phyloP scores from a whole-genome alignment of 2,113 vertebrate species.

The Pelvicachromis taeniatus region DNA sequence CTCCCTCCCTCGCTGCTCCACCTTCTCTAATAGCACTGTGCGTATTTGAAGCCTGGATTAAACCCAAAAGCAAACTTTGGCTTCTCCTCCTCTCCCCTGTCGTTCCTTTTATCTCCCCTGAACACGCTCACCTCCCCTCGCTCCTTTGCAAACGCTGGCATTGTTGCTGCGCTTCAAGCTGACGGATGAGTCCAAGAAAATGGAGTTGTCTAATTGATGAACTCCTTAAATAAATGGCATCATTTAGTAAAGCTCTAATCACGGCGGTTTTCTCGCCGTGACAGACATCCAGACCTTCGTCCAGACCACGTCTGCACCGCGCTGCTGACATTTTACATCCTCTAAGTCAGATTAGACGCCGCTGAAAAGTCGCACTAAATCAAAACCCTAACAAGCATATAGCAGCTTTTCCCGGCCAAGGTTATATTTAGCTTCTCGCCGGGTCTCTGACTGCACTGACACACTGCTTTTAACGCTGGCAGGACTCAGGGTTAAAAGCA shows the following conservation, averaged over 20 bases:
- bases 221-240: constrained; percentile 34
- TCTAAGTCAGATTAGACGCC: constrained; percentile 36
- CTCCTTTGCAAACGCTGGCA: not conserved
- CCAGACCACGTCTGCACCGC: not conserved
- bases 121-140: constrained; percentile 25
- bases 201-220: constrained; percentile 42
- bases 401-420: constrained; percentile 24
- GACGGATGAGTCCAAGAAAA: constrained; percentile 46
- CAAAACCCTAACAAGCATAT: constrained; percentile 23
- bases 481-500: constrained; percentile 11
- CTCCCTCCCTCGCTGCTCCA: not conserved
- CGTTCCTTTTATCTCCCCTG: constrained; percentile 43
- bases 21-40: constrained; percentile 33
- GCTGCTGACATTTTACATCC: constrained; percentile 24
- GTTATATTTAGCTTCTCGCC: constrained; percentile 23
- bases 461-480: constrained; percentile 29
- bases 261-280: not conserved
- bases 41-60: constrained; percentile 51
- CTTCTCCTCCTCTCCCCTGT: constrained; percentile 13
- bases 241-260: constrained; percentile 13
- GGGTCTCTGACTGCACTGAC: constrained; percentile 16
- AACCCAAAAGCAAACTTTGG: constrained; percentile 44
- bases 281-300: not conserved
- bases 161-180: constrained; percentile 23
- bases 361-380: constrained; percentile 5